Conservation (phyloP, 1,140 invertebrate species). For the Drosophila bocqueti region DNA sequence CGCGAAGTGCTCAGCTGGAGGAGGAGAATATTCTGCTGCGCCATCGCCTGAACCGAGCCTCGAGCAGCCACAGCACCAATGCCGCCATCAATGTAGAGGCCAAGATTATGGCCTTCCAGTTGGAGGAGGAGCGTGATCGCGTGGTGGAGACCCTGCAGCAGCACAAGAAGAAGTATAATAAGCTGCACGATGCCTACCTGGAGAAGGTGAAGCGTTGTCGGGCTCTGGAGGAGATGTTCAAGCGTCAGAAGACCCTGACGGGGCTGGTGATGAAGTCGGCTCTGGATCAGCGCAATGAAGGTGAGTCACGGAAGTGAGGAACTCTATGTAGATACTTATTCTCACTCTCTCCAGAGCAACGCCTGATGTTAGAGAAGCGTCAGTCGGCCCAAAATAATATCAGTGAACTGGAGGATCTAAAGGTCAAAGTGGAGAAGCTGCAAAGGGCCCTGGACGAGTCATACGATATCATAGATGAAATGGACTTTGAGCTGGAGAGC, state of each 20-base stretch:
- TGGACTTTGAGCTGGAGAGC: constrained; percentile 82
- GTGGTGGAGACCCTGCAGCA: constrained; percentile 61
- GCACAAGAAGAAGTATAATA: constrained; percentile 82
- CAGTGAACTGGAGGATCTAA: constrained; percentile 48
- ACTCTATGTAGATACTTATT: accelerated
- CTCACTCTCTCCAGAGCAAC: constrained; percentile 38
- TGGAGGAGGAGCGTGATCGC: constrained; percentile 74
- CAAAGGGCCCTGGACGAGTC: constrained; percentile 72
- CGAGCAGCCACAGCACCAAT: constrained; percentile 44
- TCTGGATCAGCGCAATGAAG: constrained; percentile 60
- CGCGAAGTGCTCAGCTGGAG: constrained; percentile 54
- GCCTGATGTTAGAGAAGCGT: constrained; percentile 58
- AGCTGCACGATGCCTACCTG: constrained; percentile 71
- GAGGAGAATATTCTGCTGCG: constrained; percentile 76
- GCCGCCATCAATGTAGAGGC: constrained; percentile 67
- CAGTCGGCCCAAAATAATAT: constrained; percentile 47
- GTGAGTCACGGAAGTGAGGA: not conserved
- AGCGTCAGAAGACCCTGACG: constrained; percentile 72
- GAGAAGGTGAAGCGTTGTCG: constrained; percentile 78
- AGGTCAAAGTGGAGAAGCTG: constrained; percentile 63
- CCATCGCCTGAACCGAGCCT: constrained; percentile 58
- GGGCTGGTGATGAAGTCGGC: constrained; percentile 81
- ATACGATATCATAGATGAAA: constrained; percentile 81
- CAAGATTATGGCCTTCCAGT: constrained; percentile 62
- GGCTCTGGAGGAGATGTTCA: constrained; percentile 75